These are phyloP conservation scores for Myotis lucifugus DNA, from an alignment of 2,113 vertebrate species.

Conservation along the genomic window DNA sequence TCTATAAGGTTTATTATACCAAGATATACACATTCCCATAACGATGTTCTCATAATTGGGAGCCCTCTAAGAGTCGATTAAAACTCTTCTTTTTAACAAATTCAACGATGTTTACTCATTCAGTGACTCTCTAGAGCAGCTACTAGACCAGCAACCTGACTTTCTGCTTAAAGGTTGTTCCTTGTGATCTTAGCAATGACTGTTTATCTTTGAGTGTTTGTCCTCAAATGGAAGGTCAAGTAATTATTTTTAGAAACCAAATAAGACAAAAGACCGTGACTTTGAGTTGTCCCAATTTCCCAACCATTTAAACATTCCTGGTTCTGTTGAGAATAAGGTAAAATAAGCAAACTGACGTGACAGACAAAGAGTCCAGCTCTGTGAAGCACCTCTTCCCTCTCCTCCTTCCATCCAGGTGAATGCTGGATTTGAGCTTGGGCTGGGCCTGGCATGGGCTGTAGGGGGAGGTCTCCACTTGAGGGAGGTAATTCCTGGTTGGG, in stretches of 20 bases:
- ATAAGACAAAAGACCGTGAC: not conserved
- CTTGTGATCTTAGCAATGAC: not conserved
- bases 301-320: not conserved
- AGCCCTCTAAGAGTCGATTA: not conserved
- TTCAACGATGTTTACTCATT: not conserved
- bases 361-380: not conserved
- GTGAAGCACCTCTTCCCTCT: not conserved
- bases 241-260: conserved; percentile 47
- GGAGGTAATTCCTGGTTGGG: not conserved
- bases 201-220: not conserved
- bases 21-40: not conserved
- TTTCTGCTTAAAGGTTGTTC: conserved; percentile 21
- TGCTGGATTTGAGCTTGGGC: not conserved
- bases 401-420: not conserved
- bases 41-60: not conserved
- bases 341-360: not conserved
- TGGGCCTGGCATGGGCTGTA: not conserved
- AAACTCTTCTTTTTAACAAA: not conserved
- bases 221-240: conserved; percentile 40
- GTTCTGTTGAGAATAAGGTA: not conserved
- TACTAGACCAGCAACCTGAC: not conserved
- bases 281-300: not conserved
- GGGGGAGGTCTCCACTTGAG: not conserved
- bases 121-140: not conserved
- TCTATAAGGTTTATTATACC: not conserved